phyloP scores from a whole-genome alignment of 2,888 invertebrate species.

The Nasonia oneida region DNA sequence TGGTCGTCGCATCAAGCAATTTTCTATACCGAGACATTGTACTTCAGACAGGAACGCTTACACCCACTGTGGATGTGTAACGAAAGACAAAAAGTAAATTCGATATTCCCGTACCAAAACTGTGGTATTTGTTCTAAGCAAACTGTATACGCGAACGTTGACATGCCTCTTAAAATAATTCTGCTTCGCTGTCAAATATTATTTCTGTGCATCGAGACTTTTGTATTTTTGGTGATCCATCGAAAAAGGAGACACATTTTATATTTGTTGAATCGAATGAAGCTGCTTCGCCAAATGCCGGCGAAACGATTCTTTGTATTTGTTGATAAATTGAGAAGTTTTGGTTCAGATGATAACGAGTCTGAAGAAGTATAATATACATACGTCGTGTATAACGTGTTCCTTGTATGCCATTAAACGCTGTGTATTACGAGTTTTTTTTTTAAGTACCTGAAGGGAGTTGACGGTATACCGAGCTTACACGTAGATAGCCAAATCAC shows the following conservation, averaged over 20 bases:
- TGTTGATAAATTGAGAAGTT: slow-evolving; percentile 33
- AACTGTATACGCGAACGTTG: not conserved
- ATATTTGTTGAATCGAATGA: not conserved
- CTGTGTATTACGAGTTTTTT: slow-evolving; percentile 36
- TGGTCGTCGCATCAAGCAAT: not conserved
- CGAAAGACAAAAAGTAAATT: not conserved
- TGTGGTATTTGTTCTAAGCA: not conserved
- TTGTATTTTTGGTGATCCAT: not conserved
- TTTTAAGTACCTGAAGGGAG: slow-evolving; percentile 58
- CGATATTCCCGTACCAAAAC: not conserved
- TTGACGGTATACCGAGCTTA: slow-evolving; percentile 61
- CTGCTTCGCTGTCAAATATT: not conserved
- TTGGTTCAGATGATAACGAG: not conserved
- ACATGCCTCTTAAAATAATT: not conserved
- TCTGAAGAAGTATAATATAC: not conserved
- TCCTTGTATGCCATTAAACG: slow-evolving; percentile 42
- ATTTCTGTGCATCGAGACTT: not conserved
- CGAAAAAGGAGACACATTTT: not conserved
- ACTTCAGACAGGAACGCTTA: not conserved
- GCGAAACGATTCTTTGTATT: slow-evolving; percentile 13
- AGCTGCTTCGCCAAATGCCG: not conserved
- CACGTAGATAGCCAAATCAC: slow-evolving; percentile 53
- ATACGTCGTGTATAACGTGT: slow-evolving; percentile 4
- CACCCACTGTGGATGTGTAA: not conserved
- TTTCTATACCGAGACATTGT: not conserved